These are phyloP conservation scores for Ectemnius lituratus DNA, from an alignment of 2,888 invertebrate genomes.

Conservation along the genomic window DNA sequence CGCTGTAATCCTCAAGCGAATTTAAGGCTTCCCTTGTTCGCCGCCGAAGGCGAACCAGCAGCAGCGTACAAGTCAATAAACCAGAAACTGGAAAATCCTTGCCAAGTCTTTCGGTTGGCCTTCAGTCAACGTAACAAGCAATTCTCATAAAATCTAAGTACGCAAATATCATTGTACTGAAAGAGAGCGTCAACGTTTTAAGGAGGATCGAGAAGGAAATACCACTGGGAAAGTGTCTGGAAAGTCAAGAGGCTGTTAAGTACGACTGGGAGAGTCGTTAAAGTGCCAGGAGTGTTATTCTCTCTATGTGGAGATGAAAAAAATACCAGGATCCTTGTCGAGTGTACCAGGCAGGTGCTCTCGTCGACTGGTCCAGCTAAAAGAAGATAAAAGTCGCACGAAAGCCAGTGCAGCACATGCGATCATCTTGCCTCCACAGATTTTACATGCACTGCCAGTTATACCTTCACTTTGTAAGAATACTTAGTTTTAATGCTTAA, in stretches of 20 bases:
- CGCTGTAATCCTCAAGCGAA: conserved; percentile 33
- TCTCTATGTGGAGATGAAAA: conserved; percentile 8
- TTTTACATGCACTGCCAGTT: too few species aligned
- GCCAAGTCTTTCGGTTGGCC: too few species aligned
- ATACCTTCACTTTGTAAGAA: background rate
- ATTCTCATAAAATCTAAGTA: too few species aligned
- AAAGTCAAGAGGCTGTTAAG: too few species aligned
- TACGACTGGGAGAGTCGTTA: too few species aligned
- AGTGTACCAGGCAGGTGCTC: conserved; percentile 44
- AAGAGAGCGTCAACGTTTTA: too few species aligned
- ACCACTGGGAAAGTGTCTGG: background rate
- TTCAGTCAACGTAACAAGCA: too few species aligned
- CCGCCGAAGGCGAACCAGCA: background rate
- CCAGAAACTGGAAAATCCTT: conserved; percentile 14
- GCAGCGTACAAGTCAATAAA: conserved; percentile 26
- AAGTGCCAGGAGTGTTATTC: too few species aligned
- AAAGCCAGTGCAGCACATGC: conserved; percentile 31
- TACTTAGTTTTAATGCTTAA: too few species aligned
- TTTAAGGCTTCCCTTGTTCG: conserved; percentile 34
- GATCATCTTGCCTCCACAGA: too few species aligned
- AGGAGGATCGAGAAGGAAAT: too few species aligned
- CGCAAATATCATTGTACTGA: too few species aligned
- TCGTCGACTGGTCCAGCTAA: conserved; percentile 42
- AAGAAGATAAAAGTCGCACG: conserved; percentile 42
- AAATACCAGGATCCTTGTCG: conserved; percentile 23